Percentiles rank a stretch among this genome's conserved stretches.
These are phyloP conservation scores for Sminthurides bifidus DNA, from an alignment of 1,140 invertebrate species.

Conservation along the genomic window DNA sequence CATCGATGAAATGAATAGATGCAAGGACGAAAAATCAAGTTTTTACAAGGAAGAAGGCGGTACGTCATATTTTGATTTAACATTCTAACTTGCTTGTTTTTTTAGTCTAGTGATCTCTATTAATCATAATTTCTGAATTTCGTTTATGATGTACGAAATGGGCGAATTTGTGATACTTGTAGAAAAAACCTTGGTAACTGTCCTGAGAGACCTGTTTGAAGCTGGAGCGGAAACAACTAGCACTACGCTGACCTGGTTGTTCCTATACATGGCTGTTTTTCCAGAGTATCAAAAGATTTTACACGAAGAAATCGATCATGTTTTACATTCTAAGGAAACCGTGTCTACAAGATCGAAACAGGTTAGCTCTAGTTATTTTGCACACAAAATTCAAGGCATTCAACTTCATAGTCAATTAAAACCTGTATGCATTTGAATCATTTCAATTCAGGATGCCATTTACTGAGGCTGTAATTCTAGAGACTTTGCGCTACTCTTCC, in stretches of 20 bases:
- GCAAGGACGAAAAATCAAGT: slow-evolving; percentile 5
- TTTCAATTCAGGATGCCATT: slow-evolving; percentile 23
- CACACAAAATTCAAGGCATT: too few species aligned
- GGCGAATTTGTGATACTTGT: too few species aligned
- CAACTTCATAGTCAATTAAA: too few species aligned
- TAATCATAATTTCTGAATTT: too few species aligned
- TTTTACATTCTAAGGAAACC: too few species aligned
- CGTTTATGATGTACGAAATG: too few species aligned
- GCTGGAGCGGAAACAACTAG: slow-evolving; percentile 39
- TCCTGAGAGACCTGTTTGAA: neutral
- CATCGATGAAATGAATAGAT: slow-evolving; percentile 12
- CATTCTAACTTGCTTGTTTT: too few species aligned
- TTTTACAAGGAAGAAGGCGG: slow-evolving; percentile 13
- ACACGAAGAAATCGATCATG: slow-evolving; percentile 11
- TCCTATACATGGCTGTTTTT: slow-evolving; percentile 9
- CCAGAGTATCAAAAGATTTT: slow-evolving; percentile 6
- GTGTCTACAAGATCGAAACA: too few species aligned
- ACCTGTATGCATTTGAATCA: neutral
- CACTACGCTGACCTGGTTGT: slow-evolving; percentile 30
- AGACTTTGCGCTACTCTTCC: slow-evolving; percentile 13
- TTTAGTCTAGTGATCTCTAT: too few species aligned
- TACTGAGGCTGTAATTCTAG: slow-evolving; percentile 23
- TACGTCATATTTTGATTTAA: too few species aligned
- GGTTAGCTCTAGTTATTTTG: too few species aligned
- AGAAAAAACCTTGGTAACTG: neutral